Evolutionary conservation across 2,797 vertebrate species (phyloP).

Genomic region (Ctenosaura bakeri): DNA sequence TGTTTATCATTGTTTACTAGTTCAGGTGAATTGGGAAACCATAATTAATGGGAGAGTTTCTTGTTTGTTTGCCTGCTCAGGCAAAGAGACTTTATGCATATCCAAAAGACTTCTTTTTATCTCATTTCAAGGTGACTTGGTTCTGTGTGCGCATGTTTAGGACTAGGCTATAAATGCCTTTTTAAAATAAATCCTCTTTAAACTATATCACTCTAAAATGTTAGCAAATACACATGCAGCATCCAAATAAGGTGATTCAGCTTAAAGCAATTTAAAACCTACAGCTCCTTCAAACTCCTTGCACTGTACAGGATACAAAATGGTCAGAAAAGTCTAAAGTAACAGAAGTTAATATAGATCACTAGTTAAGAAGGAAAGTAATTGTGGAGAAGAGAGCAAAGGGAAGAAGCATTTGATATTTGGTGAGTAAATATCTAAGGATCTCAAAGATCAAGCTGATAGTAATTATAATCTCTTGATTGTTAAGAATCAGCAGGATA

Average conservation of each 20-base stretch:
- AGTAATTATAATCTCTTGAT: not conserved
- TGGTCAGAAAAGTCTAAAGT: not conserved
- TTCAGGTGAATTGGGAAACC: not conserved
- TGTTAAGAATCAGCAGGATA: constrained; percentile 4
- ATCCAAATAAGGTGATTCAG: not conserved
- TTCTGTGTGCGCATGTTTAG: not conserved
- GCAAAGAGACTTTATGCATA: not conserved
- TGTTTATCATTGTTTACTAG: not conserved
- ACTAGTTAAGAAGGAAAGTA: not conserved
- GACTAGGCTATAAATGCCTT: not conserved
- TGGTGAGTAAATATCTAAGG: not conserved
- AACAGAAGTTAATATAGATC: not conserved
- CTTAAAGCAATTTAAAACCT: not conserved
- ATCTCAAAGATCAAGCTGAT: not conserved
- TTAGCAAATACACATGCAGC: not conserved
- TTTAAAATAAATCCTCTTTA: no score
- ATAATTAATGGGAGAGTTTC: not conserved
- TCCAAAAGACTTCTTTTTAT: not conserved
- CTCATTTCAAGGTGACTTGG: not conserved
- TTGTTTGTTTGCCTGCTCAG: not conserved
- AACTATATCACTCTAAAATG: not conserved
- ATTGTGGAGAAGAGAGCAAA: not conserved
- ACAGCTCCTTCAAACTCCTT: not conserved
- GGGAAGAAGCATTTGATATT: not conserved
- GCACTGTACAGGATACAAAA: not conserved